Evolutionary conservation across 2,113 vertebrate species (phyloP), one percentile per base, ranked within the genome.

Genomic region (Gnathonemus echidnorhynchus): DNA sequence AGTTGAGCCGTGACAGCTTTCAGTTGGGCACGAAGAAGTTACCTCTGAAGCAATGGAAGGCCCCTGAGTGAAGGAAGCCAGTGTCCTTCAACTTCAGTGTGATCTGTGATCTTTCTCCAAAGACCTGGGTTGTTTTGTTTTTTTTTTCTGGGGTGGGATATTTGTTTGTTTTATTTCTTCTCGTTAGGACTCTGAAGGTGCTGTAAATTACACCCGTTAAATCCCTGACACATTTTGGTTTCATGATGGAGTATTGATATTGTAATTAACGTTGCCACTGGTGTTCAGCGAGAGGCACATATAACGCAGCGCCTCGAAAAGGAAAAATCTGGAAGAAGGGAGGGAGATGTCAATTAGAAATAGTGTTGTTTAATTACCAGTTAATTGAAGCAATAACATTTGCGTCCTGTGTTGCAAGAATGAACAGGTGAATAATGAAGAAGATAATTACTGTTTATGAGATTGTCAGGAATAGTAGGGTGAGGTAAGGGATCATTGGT

Each of bases 391-490:
- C 93, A 92, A 94, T 95, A 94, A 93, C 92, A 94, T 94, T 93
- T 94, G 94, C 92, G 94, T 94, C 92, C 92, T 91, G 91, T 93
- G 93, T 93, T 92, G 92, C 91, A 91, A 92, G 91, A 92, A 91
- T 83, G 90, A 95, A 94, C 94, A 95, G 95, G 94, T 95, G 95
- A 95, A 95, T 94, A 94, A 95, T 95, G 93, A 93, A 95, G 94
- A 92, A 92, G 90, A 92, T 94, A 94, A 95, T 94, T 95, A 93
- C 93, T 95, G 92, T 95, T 96, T 94, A 95, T 93, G 93, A 95
- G 91, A 92, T 92, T 95, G 95, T 95, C 94, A 93, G 90, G 93
- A 92, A 92, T 91, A 94, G 93, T 93, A 92, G 93, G 94, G 92
- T 90, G 91, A 93, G n/a, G 62, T 94, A 93, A 94, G 93, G 92